Percentiles rank a stretch among this genome's conserved stretches.
These are phyloP conservation scores for Lepilemur septentrionalis DNA, from an alignment of 2,797 vertebrate genomes.

Conservation along the genomic window DNA sequence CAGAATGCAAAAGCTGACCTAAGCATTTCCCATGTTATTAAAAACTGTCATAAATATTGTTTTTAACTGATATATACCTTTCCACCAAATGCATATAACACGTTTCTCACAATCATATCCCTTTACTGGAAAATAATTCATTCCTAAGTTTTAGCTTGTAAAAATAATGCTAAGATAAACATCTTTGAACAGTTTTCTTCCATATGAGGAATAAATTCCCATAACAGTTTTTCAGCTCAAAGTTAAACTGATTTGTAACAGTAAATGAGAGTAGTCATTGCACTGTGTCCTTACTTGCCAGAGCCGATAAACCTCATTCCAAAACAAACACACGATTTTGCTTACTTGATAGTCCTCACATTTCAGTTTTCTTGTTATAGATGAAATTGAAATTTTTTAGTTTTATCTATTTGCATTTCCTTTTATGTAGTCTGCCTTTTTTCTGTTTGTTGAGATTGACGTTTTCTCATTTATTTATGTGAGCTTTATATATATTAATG, in stretches of 20 bases:
- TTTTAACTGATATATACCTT: not conserved
- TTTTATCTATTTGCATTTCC: not conserved
- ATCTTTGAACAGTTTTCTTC: not conserved
- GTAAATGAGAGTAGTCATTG: not conserved
- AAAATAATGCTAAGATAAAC: not conserved
- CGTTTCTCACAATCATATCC: not conserved
- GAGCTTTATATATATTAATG: not conserved
- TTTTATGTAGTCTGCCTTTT: not conserved
- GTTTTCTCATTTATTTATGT: not conserved
- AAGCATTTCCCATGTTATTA: not conserved
- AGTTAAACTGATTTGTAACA: not conserved
- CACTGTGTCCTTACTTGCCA: not conserved
- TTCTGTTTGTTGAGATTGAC: not conserved
- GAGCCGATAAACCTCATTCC: not conserved
- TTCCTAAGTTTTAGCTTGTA: not conserved
- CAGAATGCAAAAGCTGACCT: not conserved
- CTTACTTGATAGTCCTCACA: not conserved
- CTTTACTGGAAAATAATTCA: not conserved
- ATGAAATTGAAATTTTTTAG: not conserved
- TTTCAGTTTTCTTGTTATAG: not conserved
- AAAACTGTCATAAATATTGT: not conserved
- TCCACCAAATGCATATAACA: not conserved
- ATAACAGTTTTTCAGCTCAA: not conserved
- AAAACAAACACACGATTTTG: not conserved
- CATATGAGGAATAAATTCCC: not conserved